These are phyloP conservation scores for Poecile atricapillus DNA, from an alignment of 2,113 vertebrate genomes.

Conservation along the genomic window DNA sequence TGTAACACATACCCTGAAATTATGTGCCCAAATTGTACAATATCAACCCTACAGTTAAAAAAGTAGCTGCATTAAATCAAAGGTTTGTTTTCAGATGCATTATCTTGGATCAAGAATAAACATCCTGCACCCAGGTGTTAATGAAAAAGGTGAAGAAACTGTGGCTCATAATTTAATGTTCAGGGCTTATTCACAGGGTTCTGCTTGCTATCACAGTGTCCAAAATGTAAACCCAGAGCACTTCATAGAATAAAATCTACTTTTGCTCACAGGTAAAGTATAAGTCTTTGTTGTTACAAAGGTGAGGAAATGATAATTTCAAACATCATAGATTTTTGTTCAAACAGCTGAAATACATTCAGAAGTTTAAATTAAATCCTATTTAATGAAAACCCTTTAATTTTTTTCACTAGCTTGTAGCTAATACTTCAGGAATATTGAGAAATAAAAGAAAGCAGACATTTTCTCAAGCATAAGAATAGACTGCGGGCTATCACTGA, in stretches of 20 bases:
- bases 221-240: not conserved
- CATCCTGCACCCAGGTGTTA: not conserved
- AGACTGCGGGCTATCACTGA: not conserved
- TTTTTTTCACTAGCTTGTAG: constrained; percentile 60
- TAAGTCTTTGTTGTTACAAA: constrained; percentile 43
- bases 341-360: constrained; percentile 61
- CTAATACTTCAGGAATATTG: constrained; percentile 58
- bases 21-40: not conserved
- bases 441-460: constrained; percentile 56
- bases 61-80: not conserved
- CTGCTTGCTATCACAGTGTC: not conserved
- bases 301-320: constrained; percentile 1
- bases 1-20: not conserved
- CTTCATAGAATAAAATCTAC: not conserved
- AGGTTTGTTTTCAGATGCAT: not conserved
- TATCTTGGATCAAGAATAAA: not conserved
- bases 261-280: constrained; percentile 13
- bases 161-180: not conserved
- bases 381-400: constrained; percentile 46
- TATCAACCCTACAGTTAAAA: not conserved
- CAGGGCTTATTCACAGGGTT: not conserved
- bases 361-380: constrained; percentile 57
- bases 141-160: not conserved
- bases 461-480: constrained; percentile 47
- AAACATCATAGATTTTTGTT: constrained; percentile 50